A percentile compares a stretch with the other conserved stretches of the same genome.
phyloP scores from a whole-genome alignment of 2,797 vertebrate species.

The Toxotes lorentzi region DNA sequence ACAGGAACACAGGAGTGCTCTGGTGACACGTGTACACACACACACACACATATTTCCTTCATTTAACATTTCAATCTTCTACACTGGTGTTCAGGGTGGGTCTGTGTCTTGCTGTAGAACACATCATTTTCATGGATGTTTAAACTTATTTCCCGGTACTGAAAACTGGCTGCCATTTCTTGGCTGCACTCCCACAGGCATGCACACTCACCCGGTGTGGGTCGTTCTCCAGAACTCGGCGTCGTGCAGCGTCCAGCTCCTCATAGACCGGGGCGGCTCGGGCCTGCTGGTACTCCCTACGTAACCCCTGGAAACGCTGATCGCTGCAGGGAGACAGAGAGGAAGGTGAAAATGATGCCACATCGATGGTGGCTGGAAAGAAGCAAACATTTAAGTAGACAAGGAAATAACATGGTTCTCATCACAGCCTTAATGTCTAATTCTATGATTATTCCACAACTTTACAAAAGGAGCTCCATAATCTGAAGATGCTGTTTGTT shows the following conservation, averaged over 20 bases:
- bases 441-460: neutral
- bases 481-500: neutral
- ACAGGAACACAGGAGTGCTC: constrained; percentile 8
- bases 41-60: constrained; percentile 1
- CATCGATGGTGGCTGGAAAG: neutral
- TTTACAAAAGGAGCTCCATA: neutral
- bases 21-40: neutral
- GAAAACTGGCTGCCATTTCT: neutral
- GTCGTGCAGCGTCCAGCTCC: constrained; percentile 69
- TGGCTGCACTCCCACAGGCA: neutral
- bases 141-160: neutral
- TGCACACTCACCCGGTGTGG: constrained; percentile 68
- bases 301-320: constrained; percentile 52
- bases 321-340: constrained; percentile 56
- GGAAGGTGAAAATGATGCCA: fast-evolving
- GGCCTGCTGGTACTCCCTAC: constrained; percentile 62
- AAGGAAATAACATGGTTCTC: no score
- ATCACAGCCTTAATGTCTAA: neutral
- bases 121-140: neutral
- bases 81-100: neutral
- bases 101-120: neutral
- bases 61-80: constrained; percentile 23
- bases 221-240: constrained; percentile 70
- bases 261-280: constrained; percentile 72
- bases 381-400: no score